Evolutionary conservation across 2,888 invertebrate species (phyloP).

Genomic region (Rhyacophila evoluta): DNA sequence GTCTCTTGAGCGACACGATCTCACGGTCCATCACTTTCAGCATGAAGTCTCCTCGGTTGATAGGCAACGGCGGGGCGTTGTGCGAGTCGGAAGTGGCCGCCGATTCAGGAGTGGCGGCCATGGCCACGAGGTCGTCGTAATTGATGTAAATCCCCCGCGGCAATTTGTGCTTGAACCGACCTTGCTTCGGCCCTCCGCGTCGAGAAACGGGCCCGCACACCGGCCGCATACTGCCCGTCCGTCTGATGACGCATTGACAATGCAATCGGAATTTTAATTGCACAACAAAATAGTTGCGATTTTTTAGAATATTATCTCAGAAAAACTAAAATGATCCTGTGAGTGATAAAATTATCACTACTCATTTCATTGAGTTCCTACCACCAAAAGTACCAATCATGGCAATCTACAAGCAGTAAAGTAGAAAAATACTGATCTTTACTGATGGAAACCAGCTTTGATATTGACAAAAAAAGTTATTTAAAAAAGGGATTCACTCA

Average conservation of each 20-base stretch:
- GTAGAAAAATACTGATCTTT: too few relatives aligned
- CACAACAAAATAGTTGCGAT: background rate
- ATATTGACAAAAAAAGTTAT: too few relatives aligned
- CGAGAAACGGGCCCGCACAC: slow-evolving; percentile 77
- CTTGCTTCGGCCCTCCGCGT: slow-evolving; percentile 69
- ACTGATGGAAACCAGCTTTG: too few relatives aligned
- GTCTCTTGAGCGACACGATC: slow-evolving; percentile 93
- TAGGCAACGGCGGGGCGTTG: slow-evolving; percentile 56
- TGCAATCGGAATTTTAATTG: slow-evolving; percentile 56
- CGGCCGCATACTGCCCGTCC: slow-evolving; percentile 84
- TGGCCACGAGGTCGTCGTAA: slow-evolving; percentile 94
- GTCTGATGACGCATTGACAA: slow-evolving; percentile 66
- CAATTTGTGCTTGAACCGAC: slow-evolving; percentile 83
- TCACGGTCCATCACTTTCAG: slow-evolving; percentile 94
- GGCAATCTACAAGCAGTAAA: too few relatives aligned
- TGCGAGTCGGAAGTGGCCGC: slow-evolving; percentile 61
- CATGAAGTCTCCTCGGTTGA: slow-evolving; percentile 83
- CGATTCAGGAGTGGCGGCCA: slow-evolving; percentile 83
- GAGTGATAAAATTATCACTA: too few relatives aligned
- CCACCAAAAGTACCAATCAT: too few relatives aligned
- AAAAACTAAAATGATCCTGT: too few relatives aligned
- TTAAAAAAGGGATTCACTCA: too few relatives aligned
- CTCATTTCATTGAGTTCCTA: too few relatives aligned
- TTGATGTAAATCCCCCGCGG: slow-evolving; percentile 98
- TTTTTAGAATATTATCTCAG: background rate